These are phyloP conservation scores for Chouioia cunea DNA, from an alignment of 2,888 invertebrate genomes.

Conservation along the genomic window DNA sequence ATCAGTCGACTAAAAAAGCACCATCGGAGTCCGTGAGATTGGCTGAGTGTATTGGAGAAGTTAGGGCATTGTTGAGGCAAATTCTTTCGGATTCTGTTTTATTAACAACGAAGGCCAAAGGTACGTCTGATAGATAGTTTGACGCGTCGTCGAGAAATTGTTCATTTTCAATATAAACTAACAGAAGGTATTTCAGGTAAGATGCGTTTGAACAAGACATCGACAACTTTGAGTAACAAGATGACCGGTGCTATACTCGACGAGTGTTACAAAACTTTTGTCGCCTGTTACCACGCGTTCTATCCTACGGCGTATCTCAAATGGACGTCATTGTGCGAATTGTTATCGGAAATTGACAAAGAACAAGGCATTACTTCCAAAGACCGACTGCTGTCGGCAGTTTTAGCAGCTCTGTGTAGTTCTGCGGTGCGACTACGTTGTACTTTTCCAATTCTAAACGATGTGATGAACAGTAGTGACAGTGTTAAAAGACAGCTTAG, in stretches of 20 bases:
- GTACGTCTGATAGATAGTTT: constrained; percentile 43
- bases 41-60: constrained; percentile 89
- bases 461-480: constrained; percentile 69
- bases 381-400: constrained; percentile 81
- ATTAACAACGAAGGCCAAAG: constrained; percentile 63
- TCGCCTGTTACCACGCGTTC: constrained; percentile 94
- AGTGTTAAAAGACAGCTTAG: constrained; percentile 72
- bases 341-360: constrained; percentile 80
- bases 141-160: too few species aligned
- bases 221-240: constrained; percentile 61
- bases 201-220: constrained; percentile 42
- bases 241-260: constrained; percentile 83
- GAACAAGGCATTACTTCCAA: constrained; percentile 70
- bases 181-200: constrained; percentile 18
- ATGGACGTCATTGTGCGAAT: constrained; percentile 91
- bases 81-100: constrained; percentile 82
- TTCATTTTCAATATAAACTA: too few species aligned
- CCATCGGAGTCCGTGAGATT: constrained; percentile 81
- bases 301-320: constrained; percentile 94
- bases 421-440: constrained; percentile 81
- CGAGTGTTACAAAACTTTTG: constrained; percentile 92
- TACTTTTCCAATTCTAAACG: constrained; percentile 79
- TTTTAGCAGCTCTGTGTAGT: constrained; percentile 87
- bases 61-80: constrained; percentile 82
- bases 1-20: constrained; percentile 72